Conservation (phyloP, 2,797 vertebrate genomes). For the Babyrousa celebensis region DNA sequence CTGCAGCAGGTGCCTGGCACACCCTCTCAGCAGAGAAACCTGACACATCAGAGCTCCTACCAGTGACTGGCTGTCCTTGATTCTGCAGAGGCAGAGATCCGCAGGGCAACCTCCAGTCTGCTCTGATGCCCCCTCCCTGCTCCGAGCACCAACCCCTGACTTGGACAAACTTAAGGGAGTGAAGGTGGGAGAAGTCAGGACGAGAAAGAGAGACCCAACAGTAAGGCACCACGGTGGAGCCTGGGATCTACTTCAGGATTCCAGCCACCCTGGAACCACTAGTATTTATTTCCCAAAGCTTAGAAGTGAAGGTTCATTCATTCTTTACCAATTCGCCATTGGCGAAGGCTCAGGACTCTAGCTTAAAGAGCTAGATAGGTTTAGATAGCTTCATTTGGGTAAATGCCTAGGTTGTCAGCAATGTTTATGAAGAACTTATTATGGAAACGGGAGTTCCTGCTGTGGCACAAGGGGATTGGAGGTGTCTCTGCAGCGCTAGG, state of each 20-base stretch:
- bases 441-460: no score
- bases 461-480: no score
- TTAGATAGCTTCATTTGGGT: background rate
- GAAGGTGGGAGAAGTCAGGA: background rate
- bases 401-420: background rate
- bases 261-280: background rate
- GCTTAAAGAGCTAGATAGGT: background rate
- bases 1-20: slow-evolving; percentile 63
- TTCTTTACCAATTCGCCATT: background rate
- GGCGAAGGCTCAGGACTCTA: background rate
- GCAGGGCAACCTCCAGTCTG: background rate
- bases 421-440: background rate
- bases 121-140: background rate
- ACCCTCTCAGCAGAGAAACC: slow-evolving; percentile 57
- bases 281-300: background rate
- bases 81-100: slow-evolving; percentile 50
- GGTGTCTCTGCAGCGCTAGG: no score
- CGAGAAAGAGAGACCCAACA: background rate
- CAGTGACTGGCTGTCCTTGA: background rate
- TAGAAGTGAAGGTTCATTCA: background rate
- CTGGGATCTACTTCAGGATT: background rate
- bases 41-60: slow-evolving; percentile 44
- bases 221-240: background rate
- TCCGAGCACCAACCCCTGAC: background rate
- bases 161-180: background rate